Evolutionary conservation across 2,888 invertebrate species (phyloP).

Genomic region (Nymphalis urticae): DNA sequence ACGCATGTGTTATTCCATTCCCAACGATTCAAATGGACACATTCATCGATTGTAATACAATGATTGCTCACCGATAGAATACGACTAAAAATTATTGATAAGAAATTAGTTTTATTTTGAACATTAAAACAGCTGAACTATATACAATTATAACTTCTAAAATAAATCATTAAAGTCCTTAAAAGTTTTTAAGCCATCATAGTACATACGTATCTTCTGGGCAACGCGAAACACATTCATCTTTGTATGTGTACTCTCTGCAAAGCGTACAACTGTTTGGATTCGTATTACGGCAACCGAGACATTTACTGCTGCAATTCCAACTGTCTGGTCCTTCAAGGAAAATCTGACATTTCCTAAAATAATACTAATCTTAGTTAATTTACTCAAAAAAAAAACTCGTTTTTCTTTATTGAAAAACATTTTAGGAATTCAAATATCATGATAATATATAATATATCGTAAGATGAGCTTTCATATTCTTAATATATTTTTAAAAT

Average conservation of each 20-base stretch:
- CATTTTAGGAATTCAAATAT: too few relatives aligned
- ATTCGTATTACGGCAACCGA: slow-evolving; percentile 87
- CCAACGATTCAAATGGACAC: slow-evolving; percentile 79
- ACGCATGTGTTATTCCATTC: slow-evolving; percentile 84
- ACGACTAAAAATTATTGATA: slow-evolving; percentile 58
- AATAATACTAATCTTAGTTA: background rate
- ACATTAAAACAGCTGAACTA: background rate
- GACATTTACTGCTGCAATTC: slow-evolving; percentile 87
- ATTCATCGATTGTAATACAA: slow-evolving; percentile 87
- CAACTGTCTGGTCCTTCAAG: slow-evolving; percentile 64
- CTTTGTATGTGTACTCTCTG: slow-evolving; percentile 78
- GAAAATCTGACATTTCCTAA: slow-evolving; percentile 78
- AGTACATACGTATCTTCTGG: slow-evolving; percentile 83
- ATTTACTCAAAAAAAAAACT: background rate
- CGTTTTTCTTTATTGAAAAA: too few relatives aligned
- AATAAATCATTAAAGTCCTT: too few relatives aligned
- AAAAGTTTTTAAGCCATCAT: too few relatives aligned
- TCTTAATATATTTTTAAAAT: too few relatives aligned
- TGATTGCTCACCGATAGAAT: slow-evolving; percentile 80
- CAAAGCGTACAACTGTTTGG: slow-evolving; percentile 85
- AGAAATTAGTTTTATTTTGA: background rate
- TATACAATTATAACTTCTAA: background rate
- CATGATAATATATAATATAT: too few relatives aligned
- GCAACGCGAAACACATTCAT: slow-evolving; percentile 83
- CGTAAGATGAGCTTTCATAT: too few relatives aligned